A percentile compares a stretch with the other conserved stretches of the same genome.
Evolutionary conservation across 2,113 vertebrate genomes (phyloP).

Genomic region (Capra hircus): DNA sequence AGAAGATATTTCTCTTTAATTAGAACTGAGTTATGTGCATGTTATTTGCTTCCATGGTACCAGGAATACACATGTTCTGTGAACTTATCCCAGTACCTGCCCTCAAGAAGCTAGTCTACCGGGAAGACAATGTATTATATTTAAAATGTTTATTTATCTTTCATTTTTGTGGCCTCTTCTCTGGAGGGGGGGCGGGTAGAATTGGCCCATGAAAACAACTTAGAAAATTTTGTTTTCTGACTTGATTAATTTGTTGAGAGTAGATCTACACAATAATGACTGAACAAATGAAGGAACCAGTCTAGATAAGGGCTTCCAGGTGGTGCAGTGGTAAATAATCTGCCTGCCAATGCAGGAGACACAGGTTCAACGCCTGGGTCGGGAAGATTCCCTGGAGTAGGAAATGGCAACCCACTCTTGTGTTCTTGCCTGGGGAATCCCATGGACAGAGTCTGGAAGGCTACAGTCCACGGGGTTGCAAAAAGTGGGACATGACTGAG

Average conservation of each 20-base stretch:
- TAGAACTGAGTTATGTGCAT: not conserved
- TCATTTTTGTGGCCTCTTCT: not conserved
- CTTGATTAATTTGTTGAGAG: not conserved
- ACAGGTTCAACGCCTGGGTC: not conserved
- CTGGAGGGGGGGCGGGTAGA: rapidly evolving
- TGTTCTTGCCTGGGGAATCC: not conserved
- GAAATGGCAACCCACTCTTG: not conserved
- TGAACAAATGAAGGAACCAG: not conserved
- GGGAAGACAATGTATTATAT: not conserved
- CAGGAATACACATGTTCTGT: not conserved
- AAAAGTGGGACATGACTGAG: not conserved
- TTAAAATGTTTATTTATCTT: not conserved
- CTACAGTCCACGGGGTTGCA: not conserved
- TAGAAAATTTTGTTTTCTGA: not conserved
- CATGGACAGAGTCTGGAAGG: not conserved
- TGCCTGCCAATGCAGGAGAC: not conserved
- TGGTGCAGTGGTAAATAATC: not conserved
- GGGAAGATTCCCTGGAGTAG: not conserved
- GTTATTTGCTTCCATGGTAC: not conserved
- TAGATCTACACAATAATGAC: not conserved
- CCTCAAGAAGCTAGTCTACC: not conserved
- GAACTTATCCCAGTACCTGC: not conserved
- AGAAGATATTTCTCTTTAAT: not conserved
- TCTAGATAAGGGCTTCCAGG: not conserved
- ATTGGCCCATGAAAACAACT: not conserved